Evolutionary conservation across 2,888 invertebrate species (phyloP).

Genomic region (Meiosimyza platycephala): DNA sequence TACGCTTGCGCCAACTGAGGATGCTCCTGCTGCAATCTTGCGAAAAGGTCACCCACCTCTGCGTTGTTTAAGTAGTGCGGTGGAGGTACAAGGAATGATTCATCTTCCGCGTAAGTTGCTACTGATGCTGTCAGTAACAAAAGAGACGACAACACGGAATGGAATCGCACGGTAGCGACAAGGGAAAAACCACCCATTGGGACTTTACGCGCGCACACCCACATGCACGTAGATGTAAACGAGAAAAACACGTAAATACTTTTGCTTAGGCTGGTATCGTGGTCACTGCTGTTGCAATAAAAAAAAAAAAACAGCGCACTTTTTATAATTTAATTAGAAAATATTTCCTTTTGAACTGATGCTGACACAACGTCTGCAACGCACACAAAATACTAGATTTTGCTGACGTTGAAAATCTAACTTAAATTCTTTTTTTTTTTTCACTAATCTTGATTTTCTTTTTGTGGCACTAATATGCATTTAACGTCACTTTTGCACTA

Average conservation of each 20-base stretch:
- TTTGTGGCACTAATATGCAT: not conserved
- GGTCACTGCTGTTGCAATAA: no score
- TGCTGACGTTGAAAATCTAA: slow-evolving; percentile 33
- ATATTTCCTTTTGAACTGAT: no score
- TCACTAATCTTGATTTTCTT: not conserved
- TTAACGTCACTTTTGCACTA: not conserved
- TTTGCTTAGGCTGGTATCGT: not conserved
- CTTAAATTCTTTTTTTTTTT: not conserved
- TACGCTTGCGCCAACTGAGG: slow-evolving; percentile 78
- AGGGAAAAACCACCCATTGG: not conserved
- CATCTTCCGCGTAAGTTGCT: slow-evolving; percentile 44
- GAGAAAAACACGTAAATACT: not conserved
- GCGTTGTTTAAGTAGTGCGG: slow-evolving; percentile 78
- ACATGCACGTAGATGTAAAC: not conserved
- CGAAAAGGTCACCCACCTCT: slow-evolving; percentile 74
- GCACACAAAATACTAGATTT: slow-evolving; percentile 1
- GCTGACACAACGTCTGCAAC: no score
- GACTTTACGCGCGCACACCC: not conserved
- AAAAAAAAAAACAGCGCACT: not conserved
- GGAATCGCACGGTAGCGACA: not conserved
- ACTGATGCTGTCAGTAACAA: not conserved
- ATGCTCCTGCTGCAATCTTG: slow-evolving; percentile 72
- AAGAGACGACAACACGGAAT: not conserved
- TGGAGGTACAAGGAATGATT: slow-evolving; percentile 51
- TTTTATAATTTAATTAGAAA: not conserved